Evolutionary conservation across 2,797 vertebrate species (phyloP).

Genomic region (Mormyrus proboscirostris): DNA sequence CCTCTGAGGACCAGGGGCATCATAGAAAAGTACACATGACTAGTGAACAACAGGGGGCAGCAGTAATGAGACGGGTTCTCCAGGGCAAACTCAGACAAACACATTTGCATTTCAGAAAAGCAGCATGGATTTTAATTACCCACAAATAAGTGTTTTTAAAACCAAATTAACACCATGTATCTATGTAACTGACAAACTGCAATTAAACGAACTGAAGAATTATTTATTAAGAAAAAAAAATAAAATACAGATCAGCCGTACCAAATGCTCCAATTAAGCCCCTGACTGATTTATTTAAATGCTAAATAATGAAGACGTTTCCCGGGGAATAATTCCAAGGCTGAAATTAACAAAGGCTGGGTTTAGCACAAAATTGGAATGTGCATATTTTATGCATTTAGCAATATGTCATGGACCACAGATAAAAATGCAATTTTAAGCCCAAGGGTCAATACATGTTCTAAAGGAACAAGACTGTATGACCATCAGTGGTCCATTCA

Average conservation of each 20-base stretch:
- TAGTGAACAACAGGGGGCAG: background rate
- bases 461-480: background rate
- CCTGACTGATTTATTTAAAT: slow-evolving; percentile 13
- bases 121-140: background rate
- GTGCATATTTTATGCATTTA: background rate
- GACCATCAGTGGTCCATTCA: background rate
- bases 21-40: background rate
- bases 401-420: background rate
- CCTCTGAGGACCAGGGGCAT: background rate
- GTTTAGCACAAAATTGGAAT: background rate
- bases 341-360: background rate
- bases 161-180: background rate
- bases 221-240: slow-evolving; percentile 15
- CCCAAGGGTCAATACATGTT: background rate
- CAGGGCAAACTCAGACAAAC: background rate
- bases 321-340: background rate
- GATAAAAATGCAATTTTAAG: slow-evolving; percentile 1
- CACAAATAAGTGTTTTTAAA: slow-evolving; percentile 12
- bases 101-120: background rate
- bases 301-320: slow-evolving; percentile 2
- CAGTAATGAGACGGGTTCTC: background rate
- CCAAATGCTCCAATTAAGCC: slow-evolving; percentile 4
- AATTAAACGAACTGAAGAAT: slow-evolving; percentile 12
- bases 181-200: slow-evolving; percentile 9
- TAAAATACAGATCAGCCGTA: background rate